phyloP scores from a whole-genome alignment of 1,140 invertebrate genomes.

The Pseudomyrmex cubaensis region DNA sequence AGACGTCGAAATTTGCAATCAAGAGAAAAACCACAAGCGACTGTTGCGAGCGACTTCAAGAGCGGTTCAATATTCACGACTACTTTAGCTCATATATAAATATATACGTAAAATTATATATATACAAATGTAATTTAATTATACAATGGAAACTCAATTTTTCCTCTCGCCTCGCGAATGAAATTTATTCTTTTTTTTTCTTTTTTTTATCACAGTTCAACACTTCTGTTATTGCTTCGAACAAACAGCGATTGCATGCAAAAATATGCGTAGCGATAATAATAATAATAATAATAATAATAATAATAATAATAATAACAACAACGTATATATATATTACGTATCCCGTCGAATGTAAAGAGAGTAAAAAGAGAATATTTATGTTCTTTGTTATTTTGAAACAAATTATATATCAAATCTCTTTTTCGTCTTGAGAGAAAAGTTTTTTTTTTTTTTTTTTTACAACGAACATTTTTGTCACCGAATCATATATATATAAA shows the following conservation, averaged over 20 bases:
- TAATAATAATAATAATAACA: too few species aligned
- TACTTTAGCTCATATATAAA: slow-evolving; percentile 42
- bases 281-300: not conserved
- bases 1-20: slow-evolving; percentile 15
- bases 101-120: slow-evolving; percentile 50
- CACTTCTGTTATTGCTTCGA: slow-evolving; percentile 49
- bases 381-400: slow-evolving; percentile 35
- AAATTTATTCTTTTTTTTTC: not conserved
- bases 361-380: slow-evolving; percentile 36
- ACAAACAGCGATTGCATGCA: slow-evolving; percentile 42
- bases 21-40: slow-evolving; percentile 35
- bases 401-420: slow-evolving; percentile 27
- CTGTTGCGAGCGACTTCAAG: too few species aligned
- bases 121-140: not conserved
- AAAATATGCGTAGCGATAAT: slow-evolving; percentile 26
- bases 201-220: slow-evolving; percentile 64
- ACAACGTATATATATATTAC: not conserved
- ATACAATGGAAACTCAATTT: slow-evolving; percentile 20
- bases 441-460: not conserved
- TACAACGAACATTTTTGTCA: slow-evolving; percentile 21
- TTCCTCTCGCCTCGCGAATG: slow-evolving; percentile 3
- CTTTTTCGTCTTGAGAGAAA: too few species aligned
- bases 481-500: slow-evolving; percentile 14
- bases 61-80: slow-evolving; percentile 38
- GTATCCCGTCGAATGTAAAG: slow-evolving; percentile 40